Evolutionary conservation across 2,797 vertebrate species (phyloP).

Genomic region (Tolypeutes matacus): DNA sequence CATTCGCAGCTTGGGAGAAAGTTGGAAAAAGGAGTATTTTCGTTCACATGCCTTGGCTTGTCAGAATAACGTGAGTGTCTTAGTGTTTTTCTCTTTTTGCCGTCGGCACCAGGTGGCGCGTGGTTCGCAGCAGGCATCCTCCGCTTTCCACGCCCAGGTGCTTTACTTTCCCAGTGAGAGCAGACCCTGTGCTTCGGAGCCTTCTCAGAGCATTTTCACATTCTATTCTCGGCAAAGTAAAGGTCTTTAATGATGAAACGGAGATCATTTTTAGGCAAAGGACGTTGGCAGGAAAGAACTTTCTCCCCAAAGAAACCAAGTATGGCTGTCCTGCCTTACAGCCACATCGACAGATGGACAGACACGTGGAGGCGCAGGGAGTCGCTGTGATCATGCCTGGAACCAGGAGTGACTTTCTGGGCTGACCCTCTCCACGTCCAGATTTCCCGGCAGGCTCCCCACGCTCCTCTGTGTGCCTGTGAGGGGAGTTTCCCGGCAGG

Average conservation of each 20-base stretch:
- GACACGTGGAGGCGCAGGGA: background rate
- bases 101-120: background rate
- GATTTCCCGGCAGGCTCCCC: background rate
- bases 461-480: no score
- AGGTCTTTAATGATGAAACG: slow-evolving; percentile 55
- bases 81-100: slow-evolving; percentile 56
- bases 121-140: background rate
- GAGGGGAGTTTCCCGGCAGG: rapidly evolving
- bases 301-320: slow-evolving; percentile 4
- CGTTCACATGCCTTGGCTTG: background rate
- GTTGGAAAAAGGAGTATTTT: slow-evolving; percentile 68
- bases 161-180: slow-evolving; percentile 60
- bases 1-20: slow-evolving; percentile 67
- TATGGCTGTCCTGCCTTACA: background rate
- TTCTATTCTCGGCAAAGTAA: slow-evolving; percentile 61
- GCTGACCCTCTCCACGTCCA: background rate
- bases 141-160: slow-evolving; percentile 25
- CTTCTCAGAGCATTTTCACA: slow-evolving; percentile 49
- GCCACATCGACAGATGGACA: background rate
- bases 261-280: slow-evolving; percentile 42
- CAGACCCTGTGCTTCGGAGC: background rate
- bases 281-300: slow-evolving; percentile 42
- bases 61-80: slow-evolving; percentile 9
- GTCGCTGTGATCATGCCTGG: no score
- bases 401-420: no score